Percentiles rank a stretch among this genome's conserved stretches.
Evolutionary conservation across 2,888 invertebrate genomes (phyloP).

Genomic region (Drosophila melanosoma): DNA sequence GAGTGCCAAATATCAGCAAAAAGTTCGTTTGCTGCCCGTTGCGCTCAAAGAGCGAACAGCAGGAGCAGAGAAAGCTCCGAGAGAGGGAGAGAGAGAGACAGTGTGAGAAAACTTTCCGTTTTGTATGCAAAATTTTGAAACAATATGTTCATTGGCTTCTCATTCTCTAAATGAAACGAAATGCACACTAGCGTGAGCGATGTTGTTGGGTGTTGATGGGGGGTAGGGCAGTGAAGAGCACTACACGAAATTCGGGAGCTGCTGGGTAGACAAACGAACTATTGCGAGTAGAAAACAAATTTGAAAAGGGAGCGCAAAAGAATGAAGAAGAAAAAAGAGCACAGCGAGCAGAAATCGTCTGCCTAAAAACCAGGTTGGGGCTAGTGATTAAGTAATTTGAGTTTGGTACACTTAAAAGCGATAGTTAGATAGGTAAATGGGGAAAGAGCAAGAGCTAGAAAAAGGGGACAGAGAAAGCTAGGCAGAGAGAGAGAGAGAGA

Average conservation of each 20-base stretch:
- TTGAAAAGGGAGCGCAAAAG: constrained; percentile 8
- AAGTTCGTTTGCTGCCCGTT: constrained; percentile 67
- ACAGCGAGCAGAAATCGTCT: constrained; percentile 15
- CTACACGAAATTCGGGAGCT: constrained; percentile 18
- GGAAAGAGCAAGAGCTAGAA: not conserved
- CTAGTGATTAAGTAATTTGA: not conserved
- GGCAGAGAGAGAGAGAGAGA: constrained; percentile 2
- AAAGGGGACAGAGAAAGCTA: not conserved
- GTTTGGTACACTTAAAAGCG: constrained; percentile 2
- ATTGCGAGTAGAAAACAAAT: constrained; percentile 25
- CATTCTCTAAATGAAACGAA: constrained; percentile 44
- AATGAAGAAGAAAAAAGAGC: constrained; percentile 20
- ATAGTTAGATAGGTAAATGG: not conserved
- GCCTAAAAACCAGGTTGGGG: constrained; percentile 10
- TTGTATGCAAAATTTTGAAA: constrained; percentile 28
- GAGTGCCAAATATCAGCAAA: constrained; percentile 84
- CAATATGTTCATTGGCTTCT: constrained; percentile 75
- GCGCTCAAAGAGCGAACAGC: constrained; percentile 11
- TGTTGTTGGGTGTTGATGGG: not conserved
- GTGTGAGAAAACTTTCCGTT: not conserved
- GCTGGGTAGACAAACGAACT: constrained; percentile 66
- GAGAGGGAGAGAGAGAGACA: constrained; percentile 2
- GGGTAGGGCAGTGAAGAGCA: not conserved
- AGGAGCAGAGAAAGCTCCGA: not conserved
- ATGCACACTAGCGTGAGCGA: constrained; percentile 69